Evolutionary conservation across 2,797 vertebrate species (phyloP).

Genomic region (Enteromius argenteus): DNA sequence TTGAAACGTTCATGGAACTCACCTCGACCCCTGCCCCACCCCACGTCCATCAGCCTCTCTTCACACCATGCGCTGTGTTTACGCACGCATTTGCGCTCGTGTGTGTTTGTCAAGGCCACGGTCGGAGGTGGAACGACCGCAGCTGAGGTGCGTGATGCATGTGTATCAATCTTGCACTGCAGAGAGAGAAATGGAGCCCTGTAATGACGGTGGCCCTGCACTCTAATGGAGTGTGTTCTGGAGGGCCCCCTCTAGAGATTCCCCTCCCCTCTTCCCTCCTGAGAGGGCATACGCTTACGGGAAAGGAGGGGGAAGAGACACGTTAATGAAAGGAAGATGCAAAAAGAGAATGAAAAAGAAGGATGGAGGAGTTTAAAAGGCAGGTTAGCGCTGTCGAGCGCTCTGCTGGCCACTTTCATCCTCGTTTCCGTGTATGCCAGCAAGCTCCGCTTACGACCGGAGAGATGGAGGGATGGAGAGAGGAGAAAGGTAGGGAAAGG

Average conservation of each 20-base stretch:
- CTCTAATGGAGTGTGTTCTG: constrained; percentile 69
- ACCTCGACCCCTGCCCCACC: constrained; percentile 17
- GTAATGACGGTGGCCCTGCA: constrained; percentile 63
- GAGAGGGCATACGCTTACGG: constrained; percentile 63
- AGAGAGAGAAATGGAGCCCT: constrained; percentile 55
- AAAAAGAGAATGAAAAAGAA: constrained; percentile 48
- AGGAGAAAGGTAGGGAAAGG: constrained; percentile 59
- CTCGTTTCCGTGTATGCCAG: constrained; percentile 53
- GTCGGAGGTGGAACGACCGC: constrained; percentile 53
- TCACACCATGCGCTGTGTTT: constrained; percentile 30
- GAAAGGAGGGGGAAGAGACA: constrained; percentile 39
- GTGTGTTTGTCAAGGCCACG: constrained; percentile 57
- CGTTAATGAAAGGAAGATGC: constrained; percentile 47
- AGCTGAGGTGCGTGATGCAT: constrained; percentile 53
- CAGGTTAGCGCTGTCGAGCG: constrained; percentile 41
- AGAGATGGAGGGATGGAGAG: constrained; percentile 54
- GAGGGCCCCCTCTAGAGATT: constrained; percentile 63
- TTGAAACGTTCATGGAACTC: not conserved
- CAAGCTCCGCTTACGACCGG: constrained; percentile 45
- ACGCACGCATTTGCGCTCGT: constrained; percentile 12
- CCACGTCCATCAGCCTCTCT: constrained; percentile 16
- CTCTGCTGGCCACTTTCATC: constrained; percentile 55
- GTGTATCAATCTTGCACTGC: constrained; percentile 60
- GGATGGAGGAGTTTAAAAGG: constrained; percentile 43
- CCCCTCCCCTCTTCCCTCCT: constrained; percentile 60